Conservation (phyloP, 2,113 vertebrate genomes). For the Pionites leucogaster region DNA sequence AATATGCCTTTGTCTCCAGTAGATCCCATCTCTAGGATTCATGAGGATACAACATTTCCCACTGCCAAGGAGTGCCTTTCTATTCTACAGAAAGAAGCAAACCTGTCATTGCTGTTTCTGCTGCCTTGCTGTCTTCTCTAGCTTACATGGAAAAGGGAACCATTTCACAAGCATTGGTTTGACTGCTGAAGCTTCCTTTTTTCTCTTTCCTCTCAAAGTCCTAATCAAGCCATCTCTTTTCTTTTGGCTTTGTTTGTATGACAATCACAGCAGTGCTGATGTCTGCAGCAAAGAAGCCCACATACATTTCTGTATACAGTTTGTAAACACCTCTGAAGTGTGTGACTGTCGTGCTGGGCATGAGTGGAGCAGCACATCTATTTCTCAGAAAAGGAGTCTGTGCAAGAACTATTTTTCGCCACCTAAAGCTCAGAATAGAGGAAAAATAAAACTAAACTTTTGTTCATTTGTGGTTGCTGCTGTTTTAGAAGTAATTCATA, state of each 20-base stretch:
- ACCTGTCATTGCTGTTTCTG: not conserved
- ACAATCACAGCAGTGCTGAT: not conserved
- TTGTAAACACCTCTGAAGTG: not conserved
- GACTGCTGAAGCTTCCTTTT: not conserved
- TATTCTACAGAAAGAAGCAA: not conserved
- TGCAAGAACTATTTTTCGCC: not conserved
- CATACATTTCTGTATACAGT: accelerated
- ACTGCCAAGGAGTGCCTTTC: not conserved
- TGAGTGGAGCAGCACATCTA: not conserved
- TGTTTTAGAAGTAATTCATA: not conserved
- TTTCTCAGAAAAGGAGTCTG: not conserved
- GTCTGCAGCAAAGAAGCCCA: not conserved
- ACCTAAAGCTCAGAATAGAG: not conserved
- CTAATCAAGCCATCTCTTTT: not conserved
- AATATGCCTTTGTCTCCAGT: not conserved
- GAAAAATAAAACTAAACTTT: not conserved
- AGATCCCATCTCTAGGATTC: not conserved
- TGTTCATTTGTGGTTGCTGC: not conserved
- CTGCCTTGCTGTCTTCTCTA: not conserved
- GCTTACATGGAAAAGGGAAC: not conserved
- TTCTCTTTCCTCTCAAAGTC: not conserved
- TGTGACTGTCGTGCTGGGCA: not conserved
- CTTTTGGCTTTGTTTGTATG: not conserved
- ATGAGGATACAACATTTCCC: not conserved
- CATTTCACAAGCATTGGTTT: not conserved